These are phyloP conservation scores for Perca flavescens DNA, from an alignment of 2,113 vertebrate species.

Conservation along the genomic window DNA sequence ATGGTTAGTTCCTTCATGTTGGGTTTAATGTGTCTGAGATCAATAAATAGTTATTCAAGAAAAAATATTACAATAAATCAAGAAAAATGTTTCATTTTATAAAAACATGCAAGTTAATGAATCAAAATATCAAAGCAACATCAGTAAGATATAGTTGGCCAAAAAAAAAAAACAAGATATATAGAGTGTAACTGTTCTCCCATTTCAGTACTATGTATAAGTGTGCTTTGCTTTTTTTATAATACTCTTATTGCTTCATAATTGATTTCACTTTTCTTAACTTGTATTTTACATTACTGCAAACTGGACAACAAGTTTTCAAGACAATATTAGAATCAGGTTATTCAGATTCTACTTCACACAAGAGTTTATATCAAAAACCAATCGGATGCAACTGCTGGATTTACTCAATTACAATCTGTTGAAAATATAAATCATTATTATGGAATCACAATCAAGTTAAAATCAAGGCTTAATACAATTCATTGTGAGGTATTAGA, in stretches of 20 bases:
- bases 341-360: background rate
- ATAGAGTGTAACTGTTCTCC: background rate
- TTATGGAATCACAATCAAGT: conserved; percentile 15
- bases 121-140: background rate
- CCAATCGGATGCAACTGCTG: background rate
- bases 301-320: background rate
- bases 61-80: background rate
- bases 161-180: background rate
- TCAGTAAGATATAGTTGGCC: background rate
- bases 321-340: background rate
- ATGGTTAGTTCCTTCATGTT: background rate
- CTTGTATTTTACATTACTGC: background rate
- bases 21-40: conserved; percentile 20
- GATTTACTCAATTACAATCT: conserved; percentile 5
- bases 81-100: background rate
- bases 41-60: conserved; percentile 13
- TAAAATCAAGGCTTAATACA: conserved; percentile 3
- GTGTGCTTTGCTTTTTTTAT: background rate
- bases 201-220: background rate
- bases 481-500: conserved; percentile 17
- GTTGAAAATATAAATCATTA: background rate
- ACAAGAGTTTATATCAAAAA: background rate
- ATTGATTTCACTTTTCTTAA: background rate
- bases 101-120: background rate
- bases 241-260: background rate